phyloP scores from a whole-genome alignment of 1,140 invertebrate species.

The Lasioglossum baleicum region DNA sequence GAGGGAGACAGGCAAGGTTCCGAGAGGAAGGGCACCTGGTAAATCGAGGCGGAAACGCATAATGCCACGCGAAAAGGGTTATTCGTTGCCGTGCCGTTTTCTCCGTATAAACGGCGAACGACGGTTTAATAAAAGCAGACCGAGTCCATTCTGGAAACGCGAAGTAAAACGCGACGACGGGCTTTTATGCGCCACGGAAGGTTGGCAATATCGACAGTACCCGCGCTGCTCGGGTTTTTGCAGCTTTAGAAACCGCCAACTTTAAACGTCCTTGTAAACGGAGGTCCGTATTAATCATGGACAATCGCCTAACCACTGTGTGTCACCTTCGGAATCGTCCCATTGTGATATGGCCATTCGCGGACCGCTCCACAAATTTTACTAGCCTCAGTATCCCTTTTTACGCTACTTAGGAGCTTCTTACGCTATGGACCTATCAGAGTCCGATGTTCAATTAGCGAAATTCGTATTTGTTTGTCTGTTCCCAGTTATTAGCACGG shows the following conservation, averaged over 20 bases:
- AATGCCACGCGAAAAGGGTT: conserved; percentile 14
- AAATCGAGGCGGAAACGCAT: conserved; percentile 22
- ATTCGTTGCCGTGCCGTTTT: conserved; percentile 22
- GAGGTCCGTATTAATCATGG: neutral
- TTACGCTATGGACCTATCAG: no score
- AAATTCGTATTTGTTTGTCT: no score
- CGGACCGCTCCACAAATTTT: no score
- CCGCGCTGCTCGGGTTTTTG: neutral
- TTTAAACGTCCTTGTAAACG: neutral
- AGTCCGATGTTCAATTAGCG: no score
- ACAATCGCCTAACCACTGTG: no score
- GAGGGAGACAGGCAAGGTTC: no score
- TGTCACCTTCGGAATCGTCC: no score
- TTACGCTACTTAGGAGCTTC: no score
- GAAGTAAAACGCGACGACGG: conserved; percentile 15
- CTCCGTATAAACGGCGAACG: conserved; percentile 21
- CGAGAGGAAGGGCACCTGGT: neutral
- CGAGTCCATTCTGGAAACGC: conserved; percentile 21
- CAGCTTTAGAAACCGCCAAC: conserved; percentile 21
- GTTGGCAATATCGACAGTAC: conserved; percentile 21
- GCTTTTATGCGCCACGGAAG: neutral
- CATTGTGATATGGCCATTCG: no score
- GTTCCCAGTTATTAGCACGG: no score
- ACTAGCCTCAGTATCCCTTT: no score
- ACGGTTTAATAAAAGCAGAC: conserved; percentile 36